These are phyloP conservation scores for Brachyptera putata DNA, from an alignment of 2,888 invertebrate genomes.

Conservation along the genomic window DNA sequence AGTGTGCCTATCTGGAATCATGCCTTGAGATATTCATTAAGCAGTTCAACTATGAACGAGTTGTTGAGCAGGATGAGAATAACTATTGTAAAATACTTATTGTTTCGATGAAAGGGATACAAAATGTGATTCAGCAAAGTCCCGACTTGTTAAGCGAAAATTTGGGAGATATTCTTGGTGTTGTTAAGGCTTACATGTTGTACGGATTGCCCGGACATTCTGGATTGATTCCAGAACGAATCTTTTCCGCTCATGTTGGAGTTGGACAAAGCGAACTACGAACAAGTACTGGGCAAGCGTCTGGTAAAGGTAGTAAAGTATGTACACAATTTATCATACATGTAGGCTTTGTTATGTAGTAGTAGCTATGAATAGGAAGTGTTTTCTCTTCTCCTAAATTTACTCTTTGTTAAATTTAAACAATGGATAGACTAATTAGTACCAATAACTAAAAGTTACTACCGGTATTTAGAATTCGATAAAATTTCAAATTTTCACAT, in stretches of 20 bases:
- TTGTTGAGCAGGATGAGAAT: slow-evolving; percentile 18
- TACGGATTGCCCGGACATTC: slow-evolving; percentile 48
- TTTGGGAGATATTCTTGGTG: slow-evolving; percentile 54
- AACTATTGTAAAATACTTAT: slow-evolving; percentile 44
- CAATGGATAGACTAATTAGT: no score
- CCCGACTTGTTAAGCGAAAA: slow-evolving; percentile 34
- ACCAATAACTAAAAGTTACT: no score
- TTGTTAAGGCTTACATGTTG: slow-evolving; percentile 54
- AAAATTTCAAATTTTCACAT: no score
- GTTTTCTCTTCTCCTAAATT: no score
- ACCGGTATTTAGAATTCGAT: no score
- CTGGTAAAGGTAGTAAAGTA: slow-evolving; percentile 17
- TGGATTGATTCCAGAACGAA: slow-evolving; percentile 24
- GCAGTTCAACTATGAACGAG: slow-evolving; percentile 23
- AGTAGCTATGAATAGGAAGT: no score
- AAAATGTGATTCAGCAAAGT: slow-evolving; percentile 40
- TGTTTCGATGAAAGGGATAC: slow-evolving; percentile 39
- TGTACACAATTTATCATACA: no score
- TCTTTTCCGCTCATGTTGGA: slow-evolving; percentile 27
- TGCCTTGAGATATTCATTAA: slow-evolving; percentile 22
- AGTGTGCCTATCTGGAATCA: slow-evolving; percentile 12
- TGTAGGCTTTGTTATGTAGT: no score
- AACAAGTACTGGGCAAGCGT: neutral
- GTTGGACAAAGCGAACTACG: slow-evolving; percentile 21
- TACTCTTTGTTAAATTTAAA: no score